These are phyloP conservation scores for Oryzias woworae DNA, from an alignment of 2,113 vertebrate genomes.

Conservation along the genomic window DNA sequence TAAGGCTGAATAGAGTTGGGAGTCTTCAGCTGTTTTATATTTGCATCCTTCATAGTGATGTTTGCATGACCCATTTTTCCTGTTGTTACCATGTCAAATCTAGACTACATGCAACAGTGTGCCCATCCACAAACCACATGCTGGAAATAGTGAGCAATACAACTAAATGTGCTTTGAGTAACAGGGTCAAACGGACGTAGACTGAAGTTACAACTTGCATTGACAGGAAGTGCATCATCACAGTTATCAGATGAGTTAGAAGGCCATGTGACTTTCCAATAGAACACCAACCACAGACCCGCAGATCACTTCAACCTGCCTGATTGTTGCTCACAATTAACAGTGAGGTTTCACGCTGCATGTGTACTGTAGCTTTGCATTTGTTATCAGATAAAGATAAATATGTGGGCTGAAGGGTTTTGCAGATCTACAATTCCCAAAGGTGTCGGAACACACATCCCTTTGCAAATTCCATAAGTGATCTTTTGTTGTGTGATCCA, in stretches of 20 bases:
- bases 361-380: constrained; percentile 54
- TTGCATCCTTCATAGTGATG: constrained; percentile 17
- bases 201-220: constrained; percentile 41
- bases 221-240: constrained; percentile 57
- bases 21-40: constrained; percentile 5
- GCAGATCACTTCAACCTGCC: constrained; percentile 19
- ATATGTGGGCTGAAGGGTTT: constrained; percentile 22
- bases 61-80: background rate
- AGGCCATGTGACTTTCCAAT: constrained; percentile 43
- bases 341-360: constrained; percentile 23
- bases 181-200: constrained; percentile 43
- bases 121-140: constrained; percentile 26
- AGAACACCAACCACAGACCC: constrained; percentile 19
- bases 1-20: background rate
- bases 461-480: constrained; percentile 21
- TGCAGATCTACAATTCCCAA: constrained; percentile 38
- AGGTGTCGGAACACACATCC: constrained; percentile 31
- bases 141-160: constrained; percentile 47
- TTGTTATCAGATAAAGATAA: constrained; percentile 52
- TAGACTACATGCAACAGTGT: constrained; percentile 11
- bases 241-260: constrained; percentile 55
- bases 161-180: constrained; percentile 62
- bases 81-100: constrained; percentile 22
- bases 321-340: constrained; percentile 30
- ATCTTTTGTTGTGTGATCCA: constrained; percentile 46